Conservation (phyloP, 2,797 vertebrate species). For the Molossus alvarezi region DNA sequence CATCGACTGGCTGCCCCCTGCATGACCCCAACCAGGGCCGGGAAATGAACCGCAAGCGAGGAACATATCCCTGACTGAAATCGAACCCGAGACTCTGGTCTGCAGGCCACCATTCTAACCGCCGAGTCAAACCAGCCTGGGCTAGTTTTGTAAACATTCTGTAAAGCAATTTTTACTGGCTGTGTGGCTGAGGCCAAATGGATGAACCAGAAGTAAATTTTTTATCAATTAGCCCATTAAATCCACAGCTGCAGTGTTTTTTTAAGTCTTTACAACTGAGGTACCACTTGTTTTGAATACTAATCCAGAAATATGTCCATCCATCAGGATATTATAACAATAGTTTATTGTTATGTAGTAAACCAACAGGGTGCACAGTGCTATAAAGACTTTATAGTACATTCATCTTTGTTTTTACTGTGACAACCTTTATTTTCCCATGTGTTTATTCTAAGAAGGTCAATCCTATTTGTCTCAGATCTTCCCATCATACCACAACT, state of each 20-base stretch:
- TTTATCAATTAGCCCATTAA: not conserved
- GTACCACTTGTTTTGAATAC: not conserved
- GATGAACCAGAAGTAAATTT: constrained; percentile 31
- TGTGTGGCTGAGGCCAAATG: not conserved
- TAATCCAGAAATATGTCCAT: constrained; percentile 34
- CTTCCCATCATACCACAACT: not conserved
- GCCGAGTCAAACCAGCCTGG: too few species aligned
- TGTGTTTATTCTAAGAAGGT: constrained; percentile 51
- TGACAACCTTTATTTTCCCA: not conserved
- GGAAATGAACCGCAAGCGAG: too few species aligned
- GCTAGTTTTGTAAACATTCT: constrained; percentile 27
- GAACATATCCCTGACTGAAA: too few species aligned
- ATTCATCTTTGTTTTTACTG: constrained; percentile 21
- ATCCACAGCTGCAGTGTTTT: not conserved
- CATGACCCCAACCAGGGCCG: too few species aligned
- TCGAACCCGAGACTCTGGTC: too few species aligned
- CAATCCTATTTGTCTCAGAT: not conserved
- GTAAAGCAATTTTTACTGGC: constrained; percentile 20
- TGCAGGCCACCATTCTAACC: too few species aligned
- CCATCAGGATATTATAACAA: not conserved
- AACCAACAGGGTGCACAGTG: not conserved
- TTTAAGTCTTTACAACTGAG: constrained; percentile 32
- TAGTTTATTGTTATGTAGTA: not conserved
- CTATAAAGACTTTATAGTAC: not conserved
- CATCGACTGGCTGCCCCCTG: too few species aligned